Evolutionary conservation across 2,797 vertebrate genomes (phyloP), one percentile per base, ranked within the genome.

Genomic region (Holocentrus rufus): DNA sequence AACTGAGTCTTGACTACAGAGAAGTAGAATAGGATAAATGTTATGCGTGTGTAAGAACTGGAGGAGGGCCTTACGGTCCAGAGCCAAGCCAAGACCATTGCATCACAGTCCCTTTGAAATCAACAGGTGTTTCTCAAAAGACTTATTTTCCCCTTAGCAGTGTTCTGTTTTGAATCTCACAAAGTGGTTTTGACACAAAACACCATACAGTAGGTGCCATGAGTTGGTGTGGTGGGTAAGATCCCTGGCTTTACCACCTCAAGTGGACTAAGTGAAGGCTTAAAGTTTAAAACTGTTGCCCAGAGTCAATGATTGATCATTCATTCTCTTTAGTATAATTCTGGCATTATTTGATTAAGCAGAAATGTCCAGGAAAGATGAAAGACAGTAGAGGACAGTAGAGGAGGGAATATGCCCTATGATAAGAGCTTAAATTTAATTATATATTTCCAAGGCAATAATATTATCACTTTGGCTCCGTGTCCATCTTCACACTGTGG

Each of bases 101-200:
- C 90, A 91, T 91, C 89, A 90, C 74, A 84, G 76, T 65, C 54
- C 80, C 86, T 90, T 90, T 90, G 83, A 91, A 90, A 89, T 88
- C 80, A 92, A 91, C 90, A 92, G 90, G 87, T 91, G 89, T 89
- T 90, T 86, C 78, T 85, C 70, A 76, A 88, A 89, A 87, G 74
- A 72, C 76, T 67, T 34, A 23, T 69, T 90, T 84, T 66, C 72
- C 85, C 83, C 31, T 34, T 34, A 72, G 79, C 57, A 72, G 77
- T 58, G 85, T 78, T 89, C 87, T 90, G 90, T 83, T 90, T 85
- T 69, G 46, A 88, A 82, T 90, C 85, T 81, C 23, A 22, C 70
- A 67, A 73, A 90, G 74, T 30, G 31, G 5, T 77, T 85, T 75
- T 80, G 82, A 84, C 77, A 77, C 77, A 67, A 61, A 76, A 80